phyloP scores from a whole-genome alignment of 1,140 invertebrate species.

The Temnothorax nylanderi region DNA sequence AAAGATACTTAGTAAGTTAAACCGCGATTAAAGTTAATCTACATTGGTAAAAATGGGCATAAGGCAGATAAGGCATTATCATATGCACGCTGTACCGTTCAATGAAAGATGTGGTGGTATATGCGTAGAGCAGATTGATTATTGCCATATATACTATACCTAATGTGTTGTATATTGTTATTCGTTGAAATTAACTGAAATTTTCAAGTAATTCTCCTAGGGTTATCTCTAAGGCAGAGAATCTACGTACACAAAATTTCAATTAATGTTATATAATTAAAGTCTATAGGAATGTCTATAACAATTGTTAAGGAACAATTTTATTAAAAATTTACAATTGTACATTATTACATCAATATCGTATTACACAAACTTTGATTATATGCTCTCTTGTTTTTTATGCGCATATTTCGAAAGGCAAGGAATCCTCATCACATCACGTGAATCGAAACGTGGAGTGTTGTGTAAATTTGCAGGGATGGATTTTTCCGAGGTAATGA shows the following conservation, averaged over 20 bases:
- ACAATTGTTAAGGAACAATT: neutral
- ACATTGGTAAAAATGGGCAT: too few species aligned
- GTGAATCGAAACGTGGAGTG: constrained; percentile 49
- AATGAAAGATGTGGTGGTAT: neutral
- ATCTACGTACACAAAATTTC: neutral
- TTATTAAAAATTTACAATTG: neutral
- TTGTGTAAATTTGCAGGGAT: constrained; percentile 8
- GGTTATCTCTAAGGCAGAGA: neutral
- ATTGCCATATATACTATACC: neutral
- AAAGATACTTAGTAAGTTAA: too few species aligned
- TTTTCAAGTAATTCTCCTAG: neutral
- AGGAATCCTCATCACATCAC: neutral
- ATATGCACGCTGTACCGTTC: neutral
- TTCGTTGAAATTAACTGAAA: neutral
- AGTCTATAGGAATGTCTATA: neutral
- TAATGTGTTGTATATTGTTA: neutral
- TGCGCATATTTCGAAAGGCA: neutral
- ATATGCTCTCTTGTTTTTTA: neutral
- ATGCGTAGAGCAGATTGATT: neutral
- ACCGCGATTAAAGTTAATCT: too few species aligned
- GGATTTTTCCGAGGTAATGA: constrained; percentile 63
- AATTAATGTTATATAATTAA: constrained; percentile 13
- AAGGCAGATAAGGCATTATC: neutral
- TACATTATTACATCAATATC: neutral
- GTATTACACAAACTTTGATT: neutral